phyloP scores from a whole-genome alignment of 2,113 vertebrate genomes.

The Sceloporus tristichus region DNA sequence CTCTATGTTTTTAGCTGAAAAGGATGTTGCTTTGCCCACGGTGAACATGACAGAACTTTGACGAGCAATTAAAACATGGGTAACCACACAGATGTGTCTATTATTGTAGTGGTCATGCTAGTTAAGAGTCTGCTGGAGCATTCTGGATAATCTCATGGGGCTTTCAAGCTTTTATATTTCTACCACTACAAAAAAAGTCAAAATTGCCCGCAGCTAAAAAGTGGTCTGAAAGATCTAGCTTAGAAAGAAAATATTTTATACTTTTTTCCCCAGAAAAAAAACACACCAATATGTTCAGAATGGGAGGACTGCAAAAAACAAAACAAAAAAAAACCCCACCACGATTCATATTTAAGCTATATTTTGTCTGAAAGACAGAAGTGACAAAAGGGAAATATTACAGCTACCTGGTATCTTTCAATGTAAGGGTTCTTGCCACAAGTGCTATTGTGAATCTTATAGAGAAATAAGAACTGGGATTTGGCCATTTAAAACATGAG shows the following conservation, averaged over 20 bases:
- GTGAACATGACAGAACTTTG: conserved; percentile 35
- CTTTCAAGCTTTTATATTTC: conserved; percentile 24
- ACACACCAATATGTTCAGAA: not conserved
- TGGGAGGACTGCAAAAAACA: not conserved
- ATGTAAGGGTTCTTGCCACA: not conserved
- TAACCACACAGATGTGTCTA: conserved; percentile 25
- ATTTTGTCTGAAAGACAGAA: not conserved
- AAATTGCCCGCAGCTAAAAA: conserved; percentile 29
- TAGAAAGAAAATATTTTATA: not conserved
- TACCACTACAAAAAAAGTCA: not conserved
- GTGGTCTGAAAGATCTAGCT: not conserved
- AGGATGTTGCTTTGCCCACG: conserved; percentile 18
- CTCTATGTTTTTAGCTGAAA: conserved; percentile 9
- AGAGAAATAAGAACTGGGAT: not conserved
- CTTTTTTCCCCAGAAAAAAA: not conserved
- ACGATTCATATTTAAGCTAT: not conserved
- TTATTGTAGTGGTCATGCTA: conserved; percentile 22
- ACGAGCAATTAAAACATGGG: conserved; percentile 37
- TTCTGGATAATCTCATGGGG: conserved; percentile 10
- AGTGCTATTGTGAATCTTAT: no score
- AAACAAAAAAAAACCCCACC: no score
- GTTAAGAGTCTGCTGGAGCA: conserved; percentile 6
- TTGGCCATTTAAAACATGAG: not conserved
- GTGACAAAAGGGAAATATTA: not conserved
- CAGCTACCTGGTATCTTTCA: not conserved